Conservation (phyloP, 35 echinoderm and acorn worm genomes). For the Apostichopus californicus region DNA sequence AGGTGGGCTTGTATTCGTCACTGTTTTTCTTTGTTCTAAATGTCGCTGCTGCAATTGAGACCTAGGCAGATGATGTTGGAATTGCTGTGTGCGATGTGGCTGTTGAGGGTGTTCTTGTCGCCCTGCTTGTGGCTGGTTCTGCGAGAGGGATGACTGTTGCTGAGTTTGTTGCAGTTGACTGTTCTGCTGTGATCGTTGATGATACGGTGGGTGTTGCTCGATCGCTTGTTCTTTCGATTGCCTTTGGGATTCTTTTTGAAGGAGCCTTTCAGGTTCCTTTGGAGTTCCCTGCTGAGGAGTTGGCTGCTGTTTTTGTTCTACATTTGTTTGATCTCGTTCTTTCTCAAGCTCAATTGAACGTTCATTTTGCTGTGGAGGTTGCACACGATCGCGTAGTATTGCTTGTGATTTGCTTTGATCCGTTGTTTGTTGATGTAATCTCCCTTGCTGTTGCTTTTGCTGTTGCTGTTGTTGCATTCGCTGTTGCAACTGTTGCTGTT, state of each 20-base stretch:
- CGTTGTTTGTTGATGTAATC: neutral
- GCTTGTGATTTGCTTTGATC: neutral
- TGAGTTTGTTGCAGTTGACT: conserved; percentile 4
- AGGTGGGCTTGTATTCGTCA: neutral
- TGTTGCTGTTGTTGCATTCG: conserved; percentile 30
- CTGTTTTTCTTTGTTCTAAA: neutral
- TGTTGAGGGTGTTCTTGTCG: neutral
- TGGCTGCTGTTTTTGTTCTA: neutral
- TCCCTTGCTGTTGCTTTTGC: neutral
- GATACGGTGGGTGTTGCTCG: conserved; percentile 9
- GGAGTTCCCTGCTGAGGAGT: neutral
- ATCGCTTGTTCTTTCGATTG: neutral
- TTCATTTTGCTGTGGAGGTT: neutral
- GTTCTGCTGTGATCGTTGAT: conserved; percentile 20
- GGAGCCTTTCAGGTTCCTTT: neutral
- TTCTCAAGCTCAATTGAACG: neutral
- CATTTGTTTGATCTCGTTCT: neutral
- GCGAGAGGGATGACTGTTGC: neutral
- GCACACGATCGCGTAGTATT: neutral
- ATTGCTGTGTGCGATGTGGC: neutral
- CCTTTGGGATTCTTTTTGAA: neutral
- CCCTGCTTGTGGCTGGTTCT: neutral
- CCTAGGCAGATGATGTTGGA: neutral
- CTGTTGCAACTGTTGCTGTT: conserved; percentile 37
- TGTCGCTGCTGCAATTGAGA: neutral